Base-by-base conservation (phyloP, 2,113 vertebrate species). In the Plotosus lineatus region DNA sequence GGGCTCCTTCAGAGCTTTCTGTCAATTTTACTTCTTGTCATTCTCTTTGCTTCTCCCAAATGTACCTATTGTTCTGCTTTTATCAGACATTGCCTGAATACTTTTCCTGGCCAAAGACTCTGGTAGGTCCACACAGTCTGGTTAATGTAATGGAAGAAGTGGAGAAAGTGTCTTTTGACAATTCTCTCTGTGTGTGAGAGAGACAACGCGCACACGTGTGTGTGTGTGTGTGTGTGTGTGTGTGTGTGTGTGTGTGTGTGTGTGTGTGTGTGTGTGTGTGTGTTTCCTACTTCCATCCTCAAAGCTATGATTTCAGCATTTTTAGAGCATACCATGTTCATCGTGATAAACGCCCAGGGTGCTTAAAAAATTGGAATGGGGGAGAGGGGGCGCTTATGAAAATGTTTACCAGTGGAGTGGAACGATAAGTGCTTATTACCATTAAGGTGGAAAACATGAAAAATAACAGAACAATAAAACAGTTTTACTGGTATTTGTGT, bases 91-190 rank as follows among this genome's bases (percentile, higher is more conserved):
- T 71, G 77, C 26, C 66, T 80, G 63, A 51, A 44, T 75, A 31
- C 77, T n/a, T 79, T 48, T 82, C 56, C 58, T 80, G 82, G 78
- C 60, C 72, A 72, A 77, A 78, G 36, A 19, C 68, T 72, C 78
- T 82, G 61, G 63, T 73, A 76, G 26, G 66, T 55, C 75, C 40
- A 63, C 28, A 53, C 53, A 56, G 69, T 73, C 56, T 36, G 58
- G 79, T 82, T 79, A 60, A 50, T 84, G 53, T 79, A 79, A 79
- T 65, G 69, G 75, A 75, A 82, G 46, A 79, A 83, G 55, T 77
- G 53, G 26, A 63, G 36, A 78, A 77, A 78, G 66, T 2, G 65
- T 58, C 75, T 82, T 60, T 58, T 84, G 78, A 84, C 38, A 51
- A 69, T 76, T 65, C 1, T 19, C 8, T n/a, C n/a, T n/a, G n/a